These are phyloP conservation scores for Byasa hedistus DNA, from an alignment of 2,888 invertebrate genomes.

Conservation along the genomic window DNA sequence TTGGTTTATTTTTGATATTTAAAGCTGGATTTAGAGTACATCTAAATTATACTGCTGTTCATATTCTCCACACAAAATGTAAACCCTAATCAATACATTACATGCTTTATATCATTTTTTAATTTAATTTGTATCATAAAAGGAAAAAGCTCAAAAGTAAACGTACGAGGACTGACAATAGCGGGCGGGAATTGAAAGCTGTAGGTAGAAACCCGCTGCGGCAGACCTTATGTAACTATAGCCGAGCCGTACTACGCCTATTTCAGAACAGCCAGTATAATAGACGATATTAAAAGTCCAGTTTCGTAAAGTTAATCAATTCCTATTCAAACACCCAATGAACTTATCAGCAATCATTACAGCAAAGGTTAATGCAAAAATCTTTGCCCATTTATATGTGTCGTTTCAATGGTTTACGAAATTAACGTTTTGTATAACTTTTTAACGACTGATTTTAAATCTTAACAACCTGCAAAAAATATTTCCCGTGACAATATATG, in stretches of 20 bases:
- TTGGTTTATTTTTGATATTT: too few species aligned
- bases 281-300: neutral
- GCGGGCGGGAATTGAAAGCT: constrained; percentile 2
- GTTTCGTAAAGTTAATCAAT: neutral
- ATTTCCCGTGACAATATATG: too few species aligned
- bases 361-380: too few species aligned
- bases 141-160: constrained; percentile 19
- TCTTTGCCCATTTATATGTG: too few species aligned
- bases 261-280: neutral
- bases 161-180: constrained; percentile 4
- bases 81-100: too few species aligned
- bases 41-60: neutral
- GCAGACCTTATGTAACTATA: constrained; percentile 6
- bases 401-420: too few species aligned
- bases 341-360: too few species aligned
- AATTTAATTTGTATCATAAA: neutral
- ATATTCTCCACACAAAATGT: neutral
- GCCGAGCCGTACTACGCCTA: constrained; percentile 1
- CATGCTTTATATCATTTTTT: neutral
- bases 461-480: too few species aligned
- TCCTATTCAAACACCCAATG: too few species aligned
- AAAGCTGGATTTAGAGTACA: too few species aligned
- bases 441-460: too few species aligned
- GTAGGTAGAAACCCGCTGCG: constrained; percentile 3
- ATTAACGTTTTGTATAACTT: too few species aligned